Evolutionary conservation across 2,113 vertebrate species (phyloP).

Genomic region (Archilochus colubris): DNA sequence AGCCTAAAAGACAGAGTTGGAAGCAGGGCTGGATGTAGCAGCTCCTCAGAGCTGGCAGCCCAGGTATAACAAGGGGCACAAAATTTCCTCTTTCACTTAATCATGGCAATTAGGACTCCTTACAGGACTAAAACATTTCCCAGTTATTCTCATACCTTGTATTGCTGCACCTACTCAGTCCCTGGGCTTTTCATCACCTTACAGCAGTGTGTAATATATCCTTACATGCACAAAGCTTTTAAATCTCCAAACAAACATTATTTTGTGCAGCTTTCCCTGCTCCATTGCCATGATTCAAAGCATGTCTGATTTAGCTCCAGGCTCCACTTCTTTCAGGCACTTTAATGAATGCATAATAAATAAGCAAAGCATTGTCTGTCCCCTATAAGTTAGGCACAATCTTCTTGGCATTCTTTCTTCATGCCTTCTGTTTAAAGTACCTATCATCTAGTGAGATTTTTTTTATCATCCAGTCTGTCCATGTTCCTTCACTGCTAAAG

Average conservation of each 20-base stretch:
- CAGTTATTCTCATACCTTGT: not conserved
- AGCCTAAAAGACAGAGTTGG: not conserved
- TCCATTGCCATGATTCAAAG: not conserved
- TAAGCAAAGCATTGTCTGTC: not conserved
- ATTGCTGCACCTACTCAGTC: not conserved
- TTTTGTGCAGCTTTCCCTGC: not conserved
- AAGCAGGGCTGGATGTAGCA: rapidly evolving
- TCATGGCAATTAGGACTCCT: not conserved
- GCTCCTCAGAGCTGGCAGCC: not conserved
- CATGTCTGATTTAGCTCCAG: not conserved
- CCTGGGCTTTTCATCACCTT: not conserved
- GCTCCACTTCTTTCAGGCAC: not conserved
- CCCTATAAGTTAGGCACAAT: not conserved
- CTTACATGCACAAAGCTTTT: not conserved
- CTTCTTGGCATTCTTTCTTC: not conserved
- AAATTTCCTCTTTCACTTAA: not conserved
- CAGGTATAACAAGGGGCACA: not conserved
- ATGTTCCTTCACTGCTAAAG: not conserved
- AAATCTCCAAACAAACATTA: not conserved
- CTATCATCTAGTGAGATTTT: not conserved
- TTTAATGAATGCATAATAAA: conserved; percentile 17
- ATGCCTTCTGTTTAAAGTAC: not conserved
- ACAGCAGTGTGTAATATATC: rapidly evolving
- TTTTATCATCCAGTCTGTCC: not conserved
- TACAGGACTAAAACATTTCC: not conserved